A percentile compares a stretch with the other conserved stretches of the same genome.
Conservation (phyloP, 2,113 vertebrate genomes). For the Callipepla californica region DNA sequence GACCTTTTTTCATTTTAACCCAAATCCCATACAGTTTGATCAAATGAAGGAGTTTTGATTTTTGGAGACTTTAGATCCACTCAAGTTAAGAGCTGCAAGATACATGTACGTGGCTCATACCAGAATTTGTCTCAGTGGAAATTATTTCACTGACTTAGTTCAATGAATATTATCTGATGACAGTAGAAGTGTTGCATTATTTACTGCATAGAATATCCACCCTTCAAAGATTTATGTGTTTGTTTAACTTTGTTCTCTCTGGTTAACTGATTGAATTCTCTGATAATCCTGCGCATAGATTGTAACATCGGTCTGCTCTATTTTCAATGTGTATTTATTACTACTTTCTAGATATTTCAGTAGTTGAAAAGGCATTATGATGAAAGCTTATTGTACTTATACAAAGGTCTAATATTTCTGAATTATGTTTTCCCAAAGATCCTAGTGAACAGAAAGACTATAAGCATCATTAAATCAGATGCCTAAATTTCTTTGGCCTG, state of each 20-base stretch:
- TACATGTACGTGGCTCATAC: neutral
- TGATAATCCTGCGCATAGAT: neutral
- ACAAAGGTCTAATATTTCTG: neutral
- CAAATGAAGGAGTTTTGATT: conserved; percentile 14
- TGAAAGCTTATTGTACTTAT: neutral
- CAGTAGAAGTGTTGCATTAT: neutral
- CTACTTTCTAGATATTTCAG: neutral
- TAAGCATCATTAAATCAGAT: neutral
- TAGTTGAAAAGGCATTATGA: neutral
- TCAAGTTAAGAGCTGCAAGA: neutral
- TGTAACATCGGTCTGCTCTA: conserved; percentile 2
- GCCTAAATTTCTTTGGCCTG: neutral
- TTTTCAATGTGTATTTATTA: conserved; percentile 2
- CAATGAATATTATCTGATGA: neutral
- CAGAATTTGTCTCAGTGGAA: neutral
- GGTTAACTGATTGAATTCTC: conserved; percentile 16
- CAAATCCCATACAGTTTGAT: conserved; percentile 18
- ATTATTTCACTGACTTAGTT: neutral
- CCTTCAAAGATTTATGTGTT: conserved; percentile 31
- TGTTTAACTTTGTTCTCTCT: conserved; percentile 44
- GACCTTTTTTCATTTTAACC: conserved; percentile 52
- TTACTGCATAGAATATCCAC: conserved; percentile 22
- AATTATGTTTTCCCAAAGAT: conserved; percentile 12
- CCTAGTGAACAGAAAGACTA: neutral
- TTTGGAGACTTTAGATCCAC: neutral